Evolutionary conservation across 2,113 vertebrate species (phyloP), one percentile per base, ranked within the genome.

Genomic region (Trematomus loennbergii): DNA sequence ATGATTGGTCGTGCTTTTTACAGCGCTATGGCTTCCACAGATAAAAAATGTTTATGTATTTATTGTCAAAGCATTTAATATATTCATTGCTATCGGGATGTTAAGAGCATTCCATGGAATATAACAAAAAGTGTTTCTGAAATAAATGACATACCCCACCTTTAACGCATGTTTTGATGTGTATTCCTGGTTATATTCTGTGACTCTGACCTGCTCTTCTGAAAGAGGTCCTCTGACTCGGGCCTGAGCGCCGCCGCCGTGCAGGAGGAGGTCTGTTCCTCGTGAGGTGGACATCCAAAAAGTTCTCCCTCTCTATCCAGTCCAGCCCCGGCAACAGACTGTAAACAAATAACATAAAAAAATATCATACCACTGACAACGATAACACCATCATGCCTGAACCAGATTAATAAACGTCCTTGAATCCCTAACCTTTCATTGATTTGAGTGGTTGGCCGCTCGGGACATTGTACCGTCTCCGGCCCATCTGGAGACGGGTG

Each of bases 241-340:
- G 88, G 45, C 93, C 92, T 13, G 91, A 93, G 74, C 95, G 94
- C 4, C 93, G 93, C 52, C 95, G 93, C 15, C 95, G 87, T 36
- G 95, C 95, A 3, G 95, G 95, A 58, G 95, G 95, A 63, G 95
- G 95, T 72, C 95, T 92, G 88, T 96, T 96, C 66, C 95, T 93
- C 2, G 95, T 96, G 60, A 96, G 91, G 79, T 96, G 95, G 33
- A 96, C 95, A 72, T 95, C 95, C 63, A 96, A 79, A 68, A 96
- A 95, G 88, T 94, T 95, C 79, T 95, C 95, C 78, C 95, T 93
- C 84, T 96, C 95, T 25, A 96, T 95, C 89, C 95, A 93, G 86
- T 96, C 95, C 1, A 96, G 90, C 9, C 95, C 95, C 1, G 94
- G 93, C 68, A 95, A 86, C 16, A 95, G 72, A 81, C 95, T 96